phyloP scores from a whole-genome alignment of 2,888 invertebrate species.

The Eupithecia inturbata region DNA sequence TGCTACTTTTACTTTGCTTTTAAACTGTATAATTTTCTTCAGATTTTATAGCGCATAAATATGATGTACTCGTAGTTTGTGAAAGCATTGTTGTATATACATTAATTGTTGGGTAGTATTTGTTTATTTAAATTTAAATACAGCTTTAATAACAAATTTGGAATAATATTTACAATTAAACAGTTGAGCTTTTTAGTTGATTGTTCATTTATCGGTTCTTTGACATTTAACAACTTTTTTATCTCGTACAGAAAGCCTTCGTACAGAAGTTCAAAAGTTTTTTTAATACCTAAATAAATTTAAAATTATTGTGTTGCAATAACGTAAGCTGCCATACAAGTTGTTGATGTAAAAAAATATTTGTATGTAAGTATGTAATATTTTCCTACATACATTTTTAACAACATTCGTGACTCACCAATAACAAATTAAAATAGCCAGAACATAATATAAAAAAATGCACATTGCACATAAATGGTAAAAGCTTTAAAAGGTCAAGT shows the following conservation, averaged over 20 bases:
- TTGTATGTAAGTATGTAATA: not conserved
- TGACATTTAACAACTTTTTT: no score
- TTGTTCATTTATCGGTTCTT: no score
- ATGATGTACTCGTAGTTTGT: constrained; percentile 11
- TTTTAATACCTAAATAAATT: no score
- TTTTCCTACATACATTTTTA: not conserved
- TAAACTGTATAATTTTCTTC: constrained; percentile 30
- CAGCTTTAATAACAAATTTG: no score
- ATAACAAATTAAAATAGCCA: not conserved
- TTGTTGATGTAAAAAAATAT: not conserved
- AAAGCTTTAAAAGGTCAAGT: not conserved
- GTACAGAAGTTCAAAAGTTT: no score
- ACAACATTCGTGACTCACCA: not conserved
- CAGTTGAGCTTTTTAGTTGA: no score
- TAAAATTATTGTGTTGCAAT: not conserved
- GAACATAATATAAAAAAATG: not conserved
- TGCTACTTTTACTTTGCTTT: constrained; percentile 25
- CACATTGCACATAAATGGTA: not conserved
- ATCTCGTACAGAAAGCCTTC: no score
- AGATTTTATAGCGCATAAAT: constrained; percentile 23
- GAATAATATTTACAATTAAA: no score
- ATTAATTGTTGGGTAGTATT: not conserved
- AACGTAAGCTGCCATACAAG: not conserved
- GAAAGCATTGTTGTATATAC: constrained; percentile 17
- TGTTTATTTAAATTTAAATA: no score